phyloP scores from a whole-genome alignment of 2,113 vertebrate species.

The Coptodon bakossiorum region DNA sequence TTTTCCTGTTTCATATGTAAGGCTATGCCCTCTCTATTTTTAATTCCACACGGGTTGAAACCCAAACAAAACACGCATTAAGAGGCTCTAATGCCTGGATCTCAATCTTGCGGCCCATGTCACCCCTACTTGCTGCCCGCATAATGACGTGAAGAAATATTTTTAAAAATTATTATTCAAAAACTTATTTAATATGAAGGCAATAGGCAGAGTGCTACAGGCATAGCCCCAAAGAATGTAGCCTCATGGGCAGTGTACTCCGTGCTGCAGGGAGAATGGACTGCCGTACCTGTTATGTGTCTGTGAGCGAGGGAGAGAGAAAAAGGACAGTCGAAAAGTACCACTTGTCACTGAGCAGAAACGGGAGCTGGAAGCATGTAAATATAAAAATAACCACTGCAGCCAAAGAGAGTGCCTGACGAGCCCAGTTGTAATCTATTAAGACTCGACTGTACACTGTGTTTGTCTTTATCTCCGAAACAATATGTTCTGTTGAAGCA shows the following conservation, averaged over 20 bases:
- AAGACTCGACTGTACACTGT: neutral
- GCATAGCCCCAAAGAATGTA: neutral
- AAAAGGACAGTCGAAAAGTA: neutral
- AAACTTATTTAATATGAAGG: neutral
- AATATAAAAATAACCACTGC: neutral
- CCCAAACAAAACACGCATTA: fast-evolving
- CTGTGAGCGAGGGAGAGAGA: neutral
- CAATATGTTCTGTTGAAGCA: neutral
- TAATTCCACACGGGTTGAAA: neutral
- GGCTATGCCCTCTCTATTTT: neutral
- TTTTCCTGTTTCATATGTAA: neutral
- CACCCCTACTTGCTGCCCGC: neutral
- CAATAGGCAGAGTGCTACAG: neutral
- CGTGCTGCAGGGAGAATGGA: neutral
- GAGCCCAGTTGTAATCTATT: neutral
- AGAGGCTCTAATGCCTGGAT: fast-evolving
- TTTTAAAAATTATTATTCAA: neutral
- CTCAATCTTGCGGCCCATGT: neutral
- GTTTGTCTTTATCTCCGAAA: neutral
- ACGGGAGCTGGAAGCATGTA: neutral
- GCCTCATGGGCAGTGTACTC: neutral
- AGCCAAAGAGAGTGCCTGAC: neutral
- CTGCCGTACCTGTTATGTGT: neutral
- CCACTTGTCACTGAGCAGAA: fast-evolving
- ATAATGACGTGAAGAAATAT: neutral